Conservation (phyloP, 2,113 vertebrate genomes). For the Ahaetulla prasina region DNA sequence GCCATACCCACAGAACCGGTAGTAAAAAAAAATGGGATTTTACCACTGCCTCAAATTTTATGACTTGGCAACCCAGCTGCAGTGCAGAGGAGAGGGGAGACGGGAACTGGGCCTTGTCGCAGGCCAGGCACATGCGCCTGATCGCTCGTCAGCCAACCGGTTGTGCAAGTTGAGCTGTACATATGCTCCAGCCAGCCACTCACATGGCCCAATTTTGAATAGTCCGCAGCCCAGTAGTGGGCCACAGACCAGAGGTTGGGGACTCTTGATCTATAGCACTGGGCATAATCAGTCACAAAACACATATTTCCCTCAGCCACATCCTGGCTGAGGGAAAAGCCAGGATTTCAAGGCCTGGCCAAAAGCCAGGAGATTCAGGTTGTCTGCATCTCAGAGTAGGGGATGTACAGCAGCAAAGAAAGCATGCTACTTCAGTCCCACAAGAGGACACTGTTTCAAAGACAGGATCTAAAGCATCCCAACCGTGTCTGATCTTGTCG, state of each 20-base stretch:
- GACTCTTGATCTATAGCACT: neutral
- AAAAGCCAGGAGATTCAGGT: neutral
- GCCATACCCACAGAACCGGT: no score
- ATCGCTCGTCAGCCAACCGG: no score
- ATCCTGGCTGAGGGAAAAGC: neutral
- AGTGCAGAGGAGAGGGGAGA: neutral
- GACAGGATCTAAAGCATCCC: neutral
- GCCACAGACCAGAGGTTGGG: no score
- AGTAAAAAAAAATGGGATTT: no score
- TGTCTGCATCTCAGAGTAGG: neutral
- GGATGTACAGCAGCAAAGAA: neutral
- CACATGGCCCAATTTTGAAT: no score
- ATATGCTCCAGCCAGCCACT: no score
- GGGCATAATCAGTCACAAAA: neutral
- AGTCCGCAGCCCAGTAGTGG: no score
- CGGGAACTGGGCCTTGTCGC: neutral
- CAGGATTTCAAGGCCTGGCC: neutral
- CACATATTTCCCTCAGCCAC: neutral
- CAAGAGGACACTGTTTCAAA: neutral
- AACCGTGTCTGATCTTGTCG: neutral
- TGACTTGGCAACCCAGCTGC: neutral
- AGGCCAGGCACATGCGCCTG: neutral
- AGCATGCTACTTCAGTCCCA: neutral
- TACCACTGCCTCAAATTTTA: neutral
- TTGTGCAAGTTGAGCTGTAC: no score